Conservation (phyloP, 2,888 invertebrate species). For the Autographa pulchrina region DNA sequence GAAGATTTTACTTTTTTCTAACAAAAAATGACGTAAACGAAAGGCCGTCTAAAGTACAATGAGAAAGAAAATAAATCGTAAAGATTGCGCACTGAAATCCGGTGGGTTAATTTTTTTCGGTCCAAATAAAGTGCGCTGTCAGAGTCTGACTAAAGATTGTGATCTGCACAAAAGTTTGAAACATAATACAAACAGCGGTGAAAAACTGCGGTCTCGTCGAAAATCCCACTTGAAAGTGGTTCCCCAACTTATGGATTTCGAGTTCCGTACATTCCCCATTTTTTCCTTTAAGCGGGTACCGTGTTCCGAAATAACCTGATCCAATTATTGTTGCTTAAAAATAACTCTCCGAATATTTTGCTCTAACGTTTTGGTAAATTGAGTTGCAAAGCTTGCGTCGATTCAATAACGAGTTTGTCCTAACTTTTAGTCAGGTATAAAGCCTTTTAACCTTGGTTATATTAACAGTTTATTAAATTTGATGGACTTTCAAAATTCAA, state of each 20-base stretch:
- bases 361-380: conserved; percentile 58
- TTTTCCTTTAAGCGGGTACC: conserved; percentile 54
- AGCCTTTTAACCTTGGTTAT: conserved; percentile 37
- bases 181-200: conserved; percentile 74
- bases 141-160: conserved; percentile 82
- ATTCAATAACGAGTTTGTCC: conserved; percentile 52
- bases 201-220: conserved; percentile 73
- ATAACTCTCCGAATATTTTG: conserved; percentile 48
- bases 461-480: conserved; percentile 30
- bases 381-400: conserved; percentile 56
- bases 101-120: conserved; percentile 44
- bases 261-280: conserved; percentile 51
- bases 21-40: conserved; percentile 39
- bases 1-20: conserved; percentile 31
- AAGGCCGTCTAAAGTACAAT: conserved; percentile 44
- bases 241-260: conserved; percentile 52
- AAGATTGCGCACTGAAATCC: conserved; percentile 58
- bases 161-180: conserved; percentile 81
- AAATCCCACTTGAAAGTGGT: conserved; percentile 84
- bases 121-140: conserved; percentile 69
- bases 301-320: conserved; percentile 50
- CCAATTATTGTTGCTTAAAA: conserved; percentile 48
- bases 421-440: conserved; percentile 35
- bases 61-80: conserved; percentile 55
- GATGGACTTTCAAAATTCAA: no score